A percentile compares a stretch with the other conserved stretches of the same genome.
Evolutionary conservation across 2,113 vertebrate species (phyloP).

Genomic region (Spheniscus mendiculus): DNA sequence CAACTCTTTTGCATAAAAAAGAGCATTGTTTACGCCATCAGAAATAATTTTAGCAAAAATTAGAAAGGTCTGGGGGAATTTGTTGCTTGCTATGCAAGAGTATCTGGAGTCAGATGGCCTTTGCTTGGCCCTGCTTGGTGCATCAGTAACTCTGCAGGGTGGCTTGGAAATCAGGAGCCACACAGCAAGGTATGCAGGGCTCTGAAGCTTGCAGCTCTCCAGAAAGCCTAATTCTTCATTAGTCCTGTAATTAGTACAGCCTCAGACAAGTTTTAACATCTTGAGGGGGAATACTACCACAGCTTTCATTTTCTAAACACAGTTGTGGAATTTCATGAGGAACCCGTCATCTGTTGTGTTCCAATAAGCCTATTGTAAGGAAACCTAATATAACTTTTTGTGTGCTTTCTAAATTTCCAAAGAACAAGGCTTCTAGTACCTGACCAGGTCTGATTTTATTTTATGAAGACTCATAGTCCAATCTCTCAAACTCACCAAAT

Average conservation of each 20-base stretch:
- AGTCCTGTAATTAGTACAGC: not conserved
- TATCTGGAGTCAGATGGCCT: not conserved
- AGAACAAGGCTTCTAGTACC: not conserved
- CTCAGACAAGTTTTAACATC: not conserved
- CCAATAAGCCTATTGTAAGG: not conserved
- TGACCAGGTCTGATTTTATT: not conserved
- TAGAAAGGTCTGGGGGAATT: not conserved
- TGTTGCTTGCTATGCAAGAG: not conserved
- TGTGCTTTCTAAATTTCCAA: not conserved
- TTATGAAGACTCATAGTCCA: not conserved
- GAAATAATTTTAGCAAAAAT: not conserved
- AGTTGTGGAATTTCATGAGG: not conserved
- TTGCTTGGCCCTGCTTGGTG: not conserved
- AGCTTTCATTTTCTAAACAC: not conserved
- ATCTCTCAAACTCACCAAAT: not conserved
- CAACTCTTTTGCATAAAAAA: not conserved
- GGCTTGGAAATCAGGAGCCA: not conserved
- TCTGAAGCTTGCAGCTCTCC: not conserved
- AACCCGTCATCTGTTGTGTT: not conserved
- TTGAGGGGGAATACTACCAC: not conserved
- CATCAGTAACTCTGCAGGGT: rapidly evolving
- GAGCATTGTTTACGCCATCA: rapidly evolving
- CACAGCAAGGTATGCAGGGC: rapidly evolving
- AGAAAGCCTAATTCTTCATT: not conserved
- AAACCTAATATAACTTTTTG: not conserved